Percentiles rank a stretch among this genome's conserved stretches.
Conservation (phyloP, 2,888 invertebrate genomes). For the Bursaphelenchus okinawaensis region DNA sequence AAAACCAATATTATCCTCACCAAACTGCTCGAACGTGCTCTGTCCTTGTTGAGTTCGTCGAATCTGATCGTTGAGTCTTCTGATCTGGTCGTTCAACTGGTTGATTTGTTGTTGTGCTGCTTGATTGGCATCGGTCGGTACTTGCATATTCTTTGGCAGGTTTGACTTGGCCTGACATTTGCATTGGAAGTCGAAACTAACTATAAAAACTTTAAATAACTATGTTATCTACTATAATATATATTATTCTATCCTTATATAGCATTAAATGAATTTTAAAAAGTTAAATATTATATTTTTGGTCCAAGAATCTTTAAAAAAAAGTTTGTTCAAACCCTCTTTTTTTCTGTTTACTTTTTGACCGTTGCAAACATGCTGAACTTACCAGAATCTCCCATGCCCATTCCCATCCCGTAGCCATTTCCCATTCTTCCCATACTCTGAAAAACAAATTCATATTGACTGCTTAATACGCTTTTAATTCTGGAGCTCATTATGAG, state of each 20-base stretch:
- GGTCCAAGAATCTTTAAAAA: too few relatives aligned
- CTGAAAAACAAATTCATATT: too few relatives aligned
- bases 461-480: too few relatives aligned
- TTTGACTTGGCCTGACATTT: constrained; percentile 36
- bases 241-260: too few relatives aligned
- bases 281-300: too few relatives aligned
- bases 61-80: constrained; percentile 45
- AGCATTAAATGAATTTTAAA: too few relatives aligned
- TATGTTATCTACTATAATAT: background rate
- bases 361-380: too few relatives aligned
- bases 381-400: constrained; percentile 4
- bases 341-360: too few relatives aligned
- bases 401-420: background rate
- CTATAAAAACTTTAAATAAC: constrained; percentile 14
- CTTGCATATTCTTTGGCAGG: constrained; percentile 12
- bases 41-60: constrained; percentile 43
- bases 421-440: constrained; percentile 7
- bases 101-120: constrained; percentile 53
- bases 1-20: constrained; percentile 30
- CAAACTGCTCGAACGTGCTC: constrained; percentile 48
- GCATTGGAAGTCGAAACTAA: constrained; percentile 39
- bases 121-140: constrained; percentile 44
- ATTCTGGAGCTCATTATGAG: too few relatives aligned
- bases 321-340: too few relatives aligned
- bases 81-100: constrained; percentile 47